A percentile compares a stretch with the other conserved stretches of the same genome.
phyloP scores from a whole-genome alignment of 2,113 vertebrate genomes.

The Suncus etruscus region DNA sequence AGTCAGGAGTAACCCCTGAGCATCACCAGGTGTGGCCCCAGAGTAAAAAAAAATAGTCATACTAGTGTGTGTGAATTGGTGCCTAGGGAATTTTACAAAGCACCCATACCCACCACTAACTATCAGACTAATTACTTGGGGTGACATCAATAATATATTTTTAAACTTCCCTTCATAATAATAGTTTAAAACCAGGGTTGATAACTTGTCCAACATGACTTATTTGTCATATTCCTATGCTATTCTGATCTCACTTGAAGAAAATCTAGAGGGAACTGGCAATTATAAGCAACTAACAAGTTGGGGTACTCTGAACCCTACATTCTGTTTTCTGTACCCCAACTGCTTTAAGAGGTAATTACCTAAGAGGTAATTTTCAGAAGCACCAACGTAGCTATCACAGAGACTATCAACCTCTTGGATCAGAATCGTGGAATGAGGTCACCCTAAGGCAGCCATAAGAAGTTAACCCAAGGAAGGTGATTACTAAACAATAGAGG shows the following conservation, averaged over 20 bases:
- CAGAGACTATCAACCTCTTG: neutral
- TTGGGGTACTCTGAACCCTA: neutral
- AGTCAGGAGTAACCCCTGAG: no score
- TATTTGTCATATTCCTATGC: neutral
- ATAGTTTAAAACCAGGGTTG: neutral
- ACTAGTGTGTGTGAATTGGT: neutral
- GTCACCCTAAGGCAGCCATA: neutral
- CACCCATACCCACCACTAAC: neutral
- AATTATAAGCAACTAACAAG: neutral
- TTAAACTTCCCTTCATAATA: no score
- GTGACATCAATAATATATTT: neutral
- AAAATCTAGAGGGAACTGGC: constrained; percentile 1
- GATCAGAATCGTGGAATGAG: neutral
- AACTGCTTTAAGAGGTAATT: neutral
- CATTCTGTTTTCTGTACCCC: neutral
- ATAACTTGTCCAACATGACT: neutral
- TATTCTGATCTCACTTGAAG: constrained; percentile 8
- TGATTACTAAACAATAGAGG: constrained; percentile 4
- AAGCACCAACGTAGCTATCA: neutral
- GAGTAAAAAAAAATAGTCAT: neutral
- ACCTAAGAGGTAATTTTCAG: neutral
- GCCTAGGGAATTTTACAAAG: neutral
- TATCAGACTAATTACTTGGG: constrained; percentile 3
- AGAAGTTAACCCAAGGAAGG: neutral
- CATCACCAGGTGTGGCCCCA: no score